Conservation (phyloP, 2,888 invertebrate genomes). For the Drosophila algonquin region DNA sequence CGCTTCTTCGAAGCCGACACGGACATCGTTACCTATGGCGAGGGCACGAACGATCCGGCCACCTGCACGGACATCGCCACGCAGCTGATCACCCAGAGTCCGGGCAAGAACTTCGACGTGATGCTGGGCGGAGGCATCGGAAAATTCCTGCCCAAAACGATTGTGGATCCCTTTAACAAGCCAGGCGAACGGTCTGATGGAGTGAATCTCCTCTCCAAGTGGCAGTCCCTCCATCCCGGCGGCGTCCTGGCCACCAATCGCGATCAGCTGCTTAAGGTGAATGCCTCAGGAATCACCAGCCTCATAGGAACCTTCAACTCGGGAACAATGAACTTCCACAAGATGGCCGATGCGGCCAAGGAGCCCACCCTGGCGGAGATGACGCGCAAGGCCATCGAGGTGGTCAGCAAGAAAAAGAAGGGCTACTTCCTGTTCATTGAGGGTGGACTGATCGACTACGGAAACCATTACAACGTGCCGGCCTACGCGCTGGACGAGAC, state of each 20-base stretch:
- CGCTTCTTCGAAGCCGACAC: conserved; percentile 89
- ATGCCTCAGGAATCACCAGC: conserved; percentile 84
- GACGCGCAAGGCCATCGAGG: conserved; percentile 87
- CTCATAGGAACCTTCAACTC: conserved; percentile 86
- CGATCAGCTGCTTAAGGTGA: conserved; percentile 77
- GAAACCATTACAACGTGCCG: conserved; percentile 87
- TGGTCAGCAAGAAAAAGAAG: conserved; percentile 85
- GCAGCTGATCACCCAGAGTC: conserved; percentile 87
- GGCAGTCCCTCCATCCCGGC: conserved; percentile 84
- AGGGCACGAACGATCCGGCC: conserved; percentile 81
- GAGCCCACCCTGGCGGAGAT: conserved; percentile 88
- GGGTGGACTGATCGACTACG: conserved; percentile 85
- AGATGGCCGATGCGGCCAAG: conserved; percentile 82
- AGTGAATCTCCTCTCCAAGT: conserved; percentile 87
- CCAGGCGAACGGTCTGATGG: conserved; percentile 86
- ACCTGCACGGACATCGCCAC: conserved; percentile 89
- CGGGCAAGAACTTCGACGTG: conserved; percentile 89
- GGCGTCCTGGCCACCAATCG: conserved; percentile 79
- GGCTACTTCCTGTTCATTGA: conserved; percentile 91
- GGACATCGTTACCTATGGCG: conserved; percentile 84
- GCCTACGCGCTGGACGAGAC: conserved; percentile 91
- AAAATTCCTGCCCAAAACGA: conserved; percentile 73
- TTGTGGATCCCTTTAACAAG: conserved; percentile 85
- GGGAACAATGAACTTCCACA: conserved; percentile 86
- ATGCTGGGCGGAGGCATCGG: conserved; percentile 81